Evolutionary conservation across 2,888 invertebrate species (phyloP).

Genomic region (Hyposoter dolosus): DNA sequence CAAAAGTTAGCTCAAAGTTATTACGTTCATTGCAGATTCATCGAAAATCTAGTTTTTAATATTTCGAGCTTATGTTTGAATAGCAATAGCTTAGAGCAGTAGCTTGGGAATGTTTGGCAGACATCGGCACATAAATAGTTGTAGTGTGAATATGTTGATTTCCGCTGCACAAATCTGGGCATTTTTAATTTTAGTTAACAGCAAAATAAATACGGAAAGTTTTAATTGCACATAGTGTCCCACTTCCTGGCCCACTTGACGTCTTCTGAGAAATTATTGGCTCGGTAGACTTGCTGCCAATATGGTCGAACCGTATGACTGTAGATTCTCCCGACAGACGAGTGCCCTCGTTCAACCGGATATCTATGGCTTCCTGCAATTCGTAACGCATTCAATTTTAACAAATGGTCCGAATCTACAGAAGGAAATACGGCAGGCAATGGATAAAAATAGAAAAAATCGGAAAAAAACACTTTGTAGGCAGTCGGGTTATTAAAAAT

Average conservation of each 20-base stretch:
- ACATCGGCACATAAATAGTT: neutral
- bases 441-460: no score
- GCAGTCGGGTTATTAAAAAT: neutral
- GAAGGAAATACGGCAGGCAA: neutral
- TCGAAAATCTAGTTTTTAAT: neutral
- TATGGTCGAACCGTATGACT: neutral
- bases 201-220: neutral
- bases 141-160: neutral
- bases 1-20: neutral
- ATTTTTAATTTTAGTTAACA: neutral
- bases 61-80: neutral
- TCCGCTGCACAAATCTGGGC: neutral
- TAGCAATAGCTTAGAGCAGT: neutral
- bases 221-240: neutral
- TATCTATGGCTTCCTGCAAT: neutral
- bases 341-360: conserved; percentile 1
- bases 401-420: neutral
- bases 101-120: neutral
- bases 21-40: neutral
- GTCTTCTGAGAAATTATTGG: neutral
- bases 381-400: neutral
- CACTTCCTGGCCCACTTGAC: neutral
- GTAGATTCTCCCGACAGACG: neutral
- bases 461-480: no score
- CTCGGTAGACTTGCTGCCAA: neutral